Conservation (phyloP, 2,113 vertebrate genomes). For the Reinhardtius hippoglossoides region DNA sequence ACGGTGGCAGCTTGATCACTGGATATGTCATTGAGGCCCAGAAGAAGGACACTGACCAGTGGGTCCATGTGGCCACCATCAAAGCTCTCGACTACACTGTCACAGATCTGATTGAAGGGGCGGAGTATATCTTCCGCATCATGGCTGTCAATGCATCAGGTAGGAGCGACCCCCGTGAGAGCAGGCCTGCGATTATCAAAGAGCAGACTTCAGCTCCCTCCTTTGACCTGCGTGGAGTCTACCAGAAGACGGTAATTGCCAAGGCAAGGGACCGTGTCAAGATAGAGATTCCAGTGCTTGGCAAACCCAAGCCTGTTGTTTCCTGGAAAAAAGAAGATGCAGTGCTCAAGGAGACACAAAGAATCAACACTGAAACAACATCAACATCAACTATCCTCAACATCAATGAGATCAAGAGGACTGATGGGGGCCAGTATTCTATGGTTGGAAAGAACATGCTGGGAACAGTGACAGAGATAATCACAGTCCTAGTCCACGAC, state of each 20-base stretch:
- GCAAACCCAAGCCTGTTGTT: constrained; percentile 92
- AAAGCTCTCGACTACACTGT: constrained; percentile 92
- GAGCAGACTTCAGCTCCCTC: constrained; percentile 92
- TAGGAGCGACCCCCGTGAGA: constrained; percentile 95
- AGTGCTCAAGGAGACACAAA: constrained; percentile 92
- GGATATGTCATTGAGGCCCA: constrained; percentile 98
- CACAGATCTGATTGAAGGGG: constrained; percentile 90
- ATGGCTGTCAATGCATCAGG: constrained; percentile 97
- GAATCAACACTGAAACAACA: constrained; percentile 94
- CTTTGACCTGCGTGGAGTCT: constrained; percentile 92
- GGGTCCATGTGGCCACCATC: constrained; percentile 90
- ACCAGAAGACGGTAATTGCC: constrained; percentile 94
- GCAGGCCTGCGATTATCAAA: constrained; percentile 91
- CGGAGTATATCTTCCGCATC: constrained; percentile 96
- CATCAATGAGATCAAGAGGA: constrained; percentile 90
- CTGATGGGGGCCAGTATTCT: constrained; percentile 90
- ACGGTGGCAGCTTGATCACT: constrained; percentile 95
- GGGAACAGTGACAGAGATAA: constrained; percentile 90
- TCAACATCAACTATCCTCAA: constrained; percentile 93
- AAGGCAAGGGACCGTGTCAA: constrained; percentile 96
- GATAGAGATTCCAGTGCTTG: constrained; percentile 95
- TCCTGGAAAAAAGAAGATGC: constrained; percentile 94
- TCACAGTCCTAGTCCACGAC: constrained; percentile 94
- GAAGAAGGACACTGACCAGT: constrained; percentile 92
- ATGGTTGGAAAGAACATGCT: constrained; percentile 93